A percentile compares a stretch with the other conserved stretches of the same genome.
phyloP scores from a whole-genome alignment of 2,797 vertebrate species.

The Tenualosa ilisha region DNA sequence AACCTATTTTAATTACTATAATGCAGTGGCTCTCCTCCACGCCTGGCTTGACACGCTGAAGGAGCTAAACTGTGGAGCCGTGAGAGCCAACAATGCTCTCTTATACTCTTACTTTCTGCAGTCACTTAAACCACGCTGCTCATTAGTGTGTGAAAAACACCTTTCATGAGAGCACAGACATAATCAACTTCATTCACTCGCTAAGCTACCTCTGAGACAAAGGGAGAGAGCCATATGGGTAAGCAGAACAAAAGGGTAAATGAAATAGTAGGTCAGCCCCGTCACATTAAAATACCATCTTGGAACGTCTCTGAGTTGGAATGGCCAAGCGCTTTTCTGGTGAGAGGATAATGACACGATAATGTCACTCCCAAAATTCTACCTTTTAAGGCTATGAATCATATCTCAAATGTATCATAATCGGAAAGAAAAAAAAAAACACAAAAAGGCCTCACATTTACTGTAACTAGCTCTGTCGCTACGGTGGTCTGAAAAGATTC shows the following conservation, averaged over 20 bases:
- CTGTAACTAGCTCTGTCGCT: background rate
- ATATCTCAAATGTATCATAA: background rate
- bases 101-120: background rate
- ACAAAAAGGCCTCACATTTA: background rate
- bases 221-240: slow-evolving; percentile 11
- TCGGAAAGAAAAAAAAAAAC: background rate
- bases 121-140: background rate
- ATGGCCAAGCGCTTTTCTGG: slow-evolving; percentile 18
- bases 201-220: background rate
- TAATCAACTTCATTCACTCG: slow-evolving; percentile 14
- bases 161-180: slow-evolving; percentile 1
- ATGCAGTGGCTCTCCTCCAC: background rate
- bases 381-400: background rate
- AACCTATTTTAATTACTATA: background rate
- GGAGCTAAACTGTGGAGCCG: background rate
- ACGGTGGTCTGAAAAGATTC: background rate
- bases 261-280: background rate
- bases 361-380: slow-evolving; percentile 28
- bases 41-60: background rate
- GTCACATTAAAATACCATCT: slow-evolving; percentile 29
- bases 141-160: background rate
- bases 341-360: slow-evolving; percentile 33
- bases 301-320: slow-evolving; percentile 24
- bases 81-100: background rate
- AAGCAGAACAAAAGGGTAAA: background rate